Evolutionary conservation across 2,888 invertebrate genomes (phyloP).

Genomic region (Drosophila multiciliata): DNA sequence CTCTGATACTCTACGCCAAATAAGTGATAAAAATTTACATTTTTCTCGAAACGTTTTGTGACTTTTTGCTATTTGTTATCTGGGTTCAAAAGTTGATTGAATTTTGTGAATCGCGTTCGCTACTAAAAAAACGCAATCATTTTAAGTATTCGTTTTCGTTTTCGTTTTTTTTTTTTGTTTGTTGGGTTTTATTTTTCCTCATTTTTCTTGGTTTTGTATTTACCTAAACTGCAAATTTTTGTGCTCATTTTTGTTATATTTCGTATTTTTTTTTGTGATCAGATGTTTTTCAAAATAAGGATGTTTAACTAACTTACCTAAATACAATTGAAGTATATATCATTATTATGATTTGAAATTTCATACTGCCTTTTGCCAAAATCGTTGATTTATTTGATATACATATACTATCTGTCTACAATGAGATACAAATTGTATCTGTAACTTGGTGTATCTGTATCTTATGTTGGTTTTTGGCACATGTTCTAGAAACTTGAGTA

Average conservation of each 20-base stretch:
- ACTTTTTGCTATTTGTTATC: conserved; percentile 25
- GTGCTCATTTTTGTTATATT: conserved; percentile 53
- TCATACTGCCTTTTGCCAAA: conserved; percentile 43
- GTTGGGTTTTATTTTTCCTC: conserved; percentile 35
- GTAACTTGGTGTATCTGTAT: conserved; percentile 31
- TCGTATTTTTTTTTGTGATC: conserved; percentile 80
- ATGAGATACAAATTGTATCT: conserved; percentile 30
- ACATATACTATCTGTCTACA: conserved; percentile 38
- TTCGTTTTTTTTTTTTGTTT: conserved; percentile 45
- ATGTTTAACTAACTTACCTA: conserved; percentile 80
- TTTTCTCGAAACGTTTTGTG: conserved; percentile 56
- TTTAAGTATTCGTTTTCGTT: conserved; percentile 52
- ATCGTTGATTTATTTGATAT: conserved; percentile 44
- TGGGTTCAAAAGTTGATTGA: conserved; percentile 55
- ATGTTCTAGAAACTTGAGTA: conserved; percentile 63
- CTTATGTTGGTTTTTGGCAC: conserved; percentile 70
- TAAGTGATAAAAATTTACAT: conserved; percentile 82
- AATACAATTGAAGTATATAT: conserved; percentile 48
- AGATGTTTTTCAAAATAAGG: conserved; percentile 84
- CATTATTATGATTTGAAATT: conserved; percentile 38
- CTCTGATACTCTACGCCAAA: conserved; percentile 68
- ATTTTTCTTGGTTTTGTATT: conserved; percentile 42
- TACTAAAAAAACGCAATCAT: conserved; percentile 85
- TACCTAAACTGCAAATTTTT: conserved; percentile 72
- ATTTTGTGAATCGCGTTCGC: conserved; percentile 83